Evolutionary conservation across 2,888 invertebrate genomes (phyloP).

Genomic region (Plebejus melissa): DNA sequence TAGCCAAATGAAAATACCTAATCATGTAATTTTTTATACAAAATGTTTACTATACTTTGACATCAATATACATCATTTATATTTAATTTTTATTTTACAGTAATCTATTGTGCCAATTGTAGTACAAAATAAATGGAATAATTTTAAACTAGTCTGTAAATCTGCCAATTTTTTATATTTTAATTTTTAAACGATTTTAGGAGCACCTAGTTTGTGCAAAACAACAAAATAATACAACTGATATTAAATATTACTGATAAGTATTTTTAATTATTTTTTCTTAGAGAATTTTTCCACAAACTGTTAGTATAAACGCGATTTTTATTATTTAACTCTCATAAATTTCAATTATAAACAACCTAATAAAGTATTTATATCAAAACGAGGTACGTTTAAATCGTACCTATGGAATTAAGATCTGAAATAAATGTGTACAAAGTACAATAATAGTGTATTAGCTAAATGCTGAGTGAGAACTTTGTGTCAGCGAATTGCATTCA

Average conservation of each 20-base stretch:
- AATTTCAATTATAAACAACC: too few relatives aligned
- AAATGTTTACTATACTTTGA: not conserved
- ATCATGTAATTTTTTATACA: not conserved
- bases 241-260: not conserved
- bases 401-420: not conserved
- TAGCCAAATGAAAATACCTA: conserved; percentile 7
- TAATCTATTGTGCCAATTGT: conserved; percentile 31
- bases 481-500: too few relatives aligned
- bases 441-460: too few relatives aligned
- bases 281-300: not conserved
- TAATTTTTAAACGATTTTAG: conserved; percentile 4
- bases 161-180: conserved; percentile 38
- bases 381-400: not conserved
- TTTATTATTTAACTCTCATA: too few relatives aligned
- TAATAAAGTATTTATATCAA: too few relatives aligned
- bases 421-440: not conserved
- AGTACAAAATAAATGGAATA: conserved; percentile 30
- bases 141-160: conserved; percentile 33
- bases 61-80: conserved; percentile 7
- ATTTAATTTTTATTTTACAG: not conserved
- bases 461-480: too few relatives aligned
- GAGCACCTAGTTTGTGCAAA: conserved; percentile 23
- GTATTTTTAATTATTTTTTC: not conserved
- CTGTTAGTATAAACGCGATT: too few relatives aligned
- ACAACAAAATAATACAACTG: not conserved